A percentile compares a stretch with the other conserved stretches of the same genome.
Evolutionary conservation across 2,888 invertebrate genomes (phyloP).

Genomic region (Drosophila multiciliata): DNA sequence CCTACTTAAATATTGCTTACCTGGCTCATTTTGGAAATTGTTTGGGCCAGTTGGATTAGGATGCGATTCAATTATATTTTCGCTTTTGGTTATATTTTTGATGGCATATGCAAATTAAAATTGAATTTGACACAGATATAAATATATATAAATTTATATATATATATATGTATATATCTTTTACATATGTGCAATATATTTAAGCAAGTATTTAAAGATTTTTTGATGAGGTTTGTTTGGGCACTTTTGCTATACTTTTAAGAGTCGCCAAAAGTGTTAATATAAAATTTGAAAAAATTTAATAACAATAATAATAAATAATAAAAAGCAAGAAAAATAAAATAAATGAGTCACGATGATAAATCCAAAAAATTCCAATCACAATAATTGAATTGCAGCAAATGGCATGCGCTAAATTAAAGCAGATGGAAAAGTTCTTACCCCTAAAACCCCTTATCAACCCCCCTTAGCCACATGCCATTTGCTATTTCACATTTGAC

Average conservation of each 20-base stretch:
- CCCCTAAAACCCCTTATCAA: background rate
- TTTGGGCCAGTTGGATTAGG: constrained; percentile 41
- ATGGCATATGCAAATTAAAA: constrained; percentile 40
- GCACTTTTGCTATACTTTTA: background rate
- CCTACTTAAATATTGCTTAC: constrained; percentile 63
- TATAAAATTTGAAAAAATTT: background rate
- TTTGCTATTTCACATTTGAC: background rate
- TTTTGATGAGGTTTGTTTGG: background rate
- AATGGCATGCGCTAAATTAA: constrained; percentile 59
- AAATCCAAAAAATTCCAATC: background rate
- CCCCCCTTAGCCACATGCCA: background rate
- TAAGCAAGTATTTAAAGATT: background rate
- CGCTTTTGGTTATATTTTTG: constrained; percentile 5
- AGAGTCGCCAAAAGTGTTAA: background rate
- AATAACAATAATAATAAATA: background rate
- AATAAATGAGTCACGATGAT: background rate
- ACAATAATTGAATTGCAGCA: constrained; percentile 7
- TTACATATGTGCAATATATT: background rate
- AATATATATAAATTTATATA: background rate
- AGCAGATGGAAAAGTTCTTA: background rate
- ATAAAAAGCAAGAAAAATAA: background rate
- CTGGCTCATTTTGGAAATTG: constrained; percentile 50
- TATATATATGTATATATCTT: background rate
- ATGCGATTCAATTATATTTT: constrained; percentile 51
- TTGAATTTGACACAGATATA: background rate